A percentile compares a stretch with the other conserved stretches of the same genome.
These are phyloP conservation scores for Grammomys dolichurus DNA, from an alignment of 2,113 vertebrate species.

Conservation along the genomic window DNA sequence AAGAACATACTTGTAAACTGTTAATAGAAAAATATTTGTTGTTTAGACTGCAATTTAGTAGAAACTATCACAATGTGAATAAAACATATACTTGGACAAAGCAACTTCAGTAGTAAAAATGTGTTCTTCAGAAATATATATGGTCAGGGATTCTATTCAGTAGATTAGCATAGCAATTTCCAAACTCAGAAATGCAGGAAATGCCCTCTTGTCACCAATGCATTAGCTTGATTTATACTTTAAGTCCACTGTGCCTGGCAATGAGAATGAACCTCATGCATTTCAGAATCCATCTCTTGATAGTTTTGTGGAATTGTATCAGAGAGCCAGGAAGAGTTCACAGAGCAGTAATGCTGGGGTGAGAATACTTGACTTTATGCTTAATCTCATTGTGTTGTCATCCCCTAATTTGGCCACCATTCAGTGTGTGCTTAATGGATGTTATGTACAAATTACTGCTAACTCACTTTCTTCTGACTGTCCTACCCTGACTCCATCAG, in stretches of 20 bases:
- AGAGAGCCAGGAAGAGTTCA: background rate
- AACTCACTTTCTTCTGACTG: background rate
- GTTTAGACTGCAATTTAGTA: slow-evolving; percentile 31
- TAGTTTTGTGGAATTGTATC: slow-evolving; percentile 1
- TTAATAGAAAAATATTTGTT: slow-evolving; percentile 25
- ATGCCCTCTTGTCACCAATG: background rate
- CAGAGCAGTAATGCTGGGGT: background rate
- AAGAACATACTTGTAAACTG: background rate
- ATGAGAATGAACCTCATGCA: slow-evolving; percentile 59
- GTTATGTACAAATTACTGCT: background rate
- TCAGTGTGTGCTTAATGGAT: background rate
- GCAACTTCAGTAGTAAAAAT: slow-evolving; percentile 39
- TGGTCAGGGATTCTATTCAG: background rate
- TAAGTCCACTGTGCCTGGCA: slow-evolving; percentile 22
- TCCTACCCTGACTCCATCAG: background rate
- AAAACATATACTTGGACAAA: slow-evolving; percentile 26
- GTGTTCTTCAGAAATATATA: background rate
- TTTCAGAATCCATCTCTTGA: slow-evolving; percentile 30
- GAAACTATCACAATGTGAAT: background rate
- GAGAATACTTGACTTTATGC: background rate
- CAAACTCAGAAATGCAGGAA: slow-evolving; percentile 48
- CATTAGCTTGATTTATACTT: background rate
- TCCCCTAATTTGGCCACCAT: background rate
- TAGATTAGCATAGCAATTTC: slow-evolving; percentile 38
- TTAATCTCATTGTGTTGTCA: background rate